Base-by-base conservation (phyloP, 2,797 vertebrate species). In the Sebastes diaconus region DNA sequence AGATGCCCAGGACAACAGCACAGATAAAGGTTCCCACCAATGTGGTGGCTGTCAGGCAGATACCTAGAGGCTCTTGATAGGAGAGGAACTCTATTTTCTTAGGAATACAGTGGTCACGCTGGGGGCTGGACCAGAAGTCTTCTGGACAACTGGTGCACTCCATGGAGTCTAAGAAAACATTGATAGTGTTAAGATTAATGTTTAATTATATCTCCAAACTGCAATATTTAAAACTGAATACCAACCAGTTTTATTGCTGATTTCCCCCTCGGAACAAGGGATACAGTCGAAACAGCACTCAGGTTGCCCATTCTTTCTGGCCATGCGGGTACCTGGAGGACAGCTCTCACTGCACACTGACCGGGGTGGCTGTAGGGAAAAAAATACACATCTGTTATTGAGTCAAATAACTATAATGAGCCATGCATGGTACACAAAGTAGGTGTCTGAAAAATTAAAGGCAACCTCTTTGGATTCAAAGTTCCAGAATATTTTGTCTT, bases 311-410 rank as follows among this genome's bases (percentile, higher is more conserved):
- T 89, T 90, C 50, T 6, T 80, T 52, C 72, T 63, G 24, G 89
- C 89, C 80, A 89, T 89, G 10, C 92, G 92, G 14, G 87, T 94
- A 3, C 94, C 95, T 39, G 87, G 83, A 32, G 73, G 88, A 75
- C 94, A 96, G 63, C 84, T 92, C 68, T 83, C 81, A 73, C 92
- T 95, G 76, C 95, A 95, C 36, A 93, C 69, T 46, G 95, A 95
- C 36, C 6, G 34, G 2, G 93, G 92, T 0, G 80, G 81, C 94
- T 81, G 3, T 68, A 20, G 2, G 10, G 4, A 18, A 4, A 36
- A 42, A 20, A 42, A 63, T 2, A 36, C 4, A 39, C 1, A 30
- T 6, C 0, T 42, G 4, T 58, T 57, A 30, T 42, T 42, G 14
- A 16, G 39, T 42, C 5, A 42, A 42, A 42, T 42, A 61, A 8